Base-by-base conservation (phyloP, 2,888 invertebrate genomes). In the Cephus rjabovi region DNA sequence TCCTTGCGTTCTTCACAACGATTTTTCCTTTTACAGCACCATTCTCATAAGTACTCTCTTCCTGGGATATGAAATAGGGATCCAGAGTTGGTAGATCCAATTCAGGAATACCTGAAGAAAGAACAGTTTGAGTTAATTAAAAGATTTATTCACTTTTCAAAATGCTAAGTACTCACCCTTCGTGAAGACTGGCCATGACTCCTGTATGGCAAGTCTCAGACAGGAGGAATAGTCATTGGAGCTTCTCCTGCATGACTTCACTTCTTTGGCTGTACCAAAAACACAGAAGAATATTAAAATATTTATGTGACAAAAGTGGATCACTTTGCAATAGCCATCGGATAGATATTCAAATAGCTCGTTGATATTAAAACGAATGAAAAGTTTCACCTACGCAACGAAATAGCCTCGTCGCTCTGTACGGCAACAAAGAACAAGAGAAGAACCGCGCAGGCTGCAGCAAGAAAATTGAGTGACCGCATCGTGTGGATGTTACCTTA, bases 21-120 rank as follows among this genome's bases (percentile, higher is more conserved):
- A 94, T 87, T 86, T 92, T 93, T 1, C 92, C 94, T 31, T 92
- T 91, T 90, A 94, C 89, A 87, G 88, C 81, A 81, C 88, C 88
- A 74, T 77, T 77, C 6, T 83, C 78, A 82, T 93, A 94, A 75
- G 92, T 91, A 34, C 92, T 85, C 75, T 90, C 90, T 23, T 93
- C 86, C 15, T 92, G 89, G 4, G 93, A 93, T 79, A 93, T 92
- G 1, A 89, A 83, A 78, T 92, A 93, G 0, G 94, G 94, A 83
- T 94, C 94, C 23, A 94, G 84, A 0, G 92, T 77, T 0, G 93
- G 93, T 1, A 94, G 84, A 0, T 91, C 93, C 12, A 94, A 80
- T 34, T 94, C 93, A 1, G 92, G 91, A 11, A 94, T 91, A 1
- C 95, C 94, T 87, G 79, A n/a, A 34, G 34, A 31, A 11, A 71